A percentile compares a stretch with the other conserved stretches of the same genome.
These are phyloP conservation scores for Panorpa germanica DNA, from an alignment of 2,888 invertebrate species.

Conservation along the genomic window DNA sequence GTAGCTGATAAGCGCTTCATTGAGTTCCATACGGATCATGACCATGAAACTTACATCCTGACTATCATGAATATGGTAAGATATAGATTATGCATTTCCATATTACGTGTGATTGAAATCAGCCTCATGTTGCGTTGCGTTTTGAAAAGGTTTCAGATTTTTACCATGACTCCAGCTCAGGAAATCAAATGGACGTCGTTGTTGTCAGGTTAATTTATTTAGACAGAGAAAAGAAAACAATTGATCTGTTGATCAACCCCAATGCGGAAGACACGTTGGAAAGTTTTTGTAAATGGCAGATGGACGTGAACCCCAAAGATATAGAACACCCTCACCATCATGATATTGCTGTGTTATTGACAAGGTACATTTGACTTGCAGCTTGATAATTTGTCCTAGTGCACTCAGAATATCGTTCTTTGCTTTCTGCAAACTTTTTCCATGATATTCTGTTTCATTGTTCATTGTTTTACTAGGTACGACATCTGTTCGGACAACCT, in stretches of 20 bases:
- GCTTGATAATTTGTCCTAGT: neutral
- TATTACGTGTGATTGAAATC: slow-evolving; percentile 9
- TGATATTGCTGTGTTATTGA: slow-evolving; percentile 36
- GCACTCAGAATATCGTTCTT: neutral
- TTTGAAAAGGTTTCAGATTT: slow-evolving; percentile 22
- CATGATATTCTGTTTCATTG: neutral
- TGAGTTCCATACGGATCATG: slow-evolving; percentile 38
- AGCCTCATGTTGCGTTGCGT: slow-evolving; percentile 3
- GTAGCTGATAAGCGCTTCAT: slow-evolving; percentile 49
- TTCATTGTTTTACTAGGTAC: slow-evolving; percentile 21
- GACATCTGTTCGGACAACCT: slow-evolving; percentile 30
- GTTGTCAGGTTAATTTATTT: slow-evolving; percentile 34
- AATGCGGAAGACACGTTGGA: slow-evolving; percentile 34
- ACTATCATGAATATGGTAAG: slow-evolving; percentile 50
- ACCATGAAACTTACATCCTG: slow-evolving; percentile 41
- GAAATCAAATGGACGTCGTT: slow-evolving; percentile 35
- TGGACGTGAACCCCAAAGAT: slow-evolving; percentile 31
- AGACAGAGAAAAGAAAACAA: slow-evolving; percentile 30
- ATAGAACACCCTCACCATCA: slow-evolving; percentile 36
- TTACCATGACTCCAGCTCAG: slow-evolving; percentile 27
- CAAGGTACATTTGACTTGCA: slow-evolving; percentile 23
- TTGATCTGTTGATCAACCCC: slow-evolving; percentile 27
- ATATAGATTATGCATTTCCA: slow-evolving; percentile 9
- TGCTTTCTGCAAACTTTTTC: neutral
- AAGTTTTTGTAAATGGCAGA: slow-evolving; percentile 45